These are phyloP conservation scores for Scytalopus superciliaris DNA, from an alignment of 2,113 vertebrate species.

Conservation along the genomic window DNA sequence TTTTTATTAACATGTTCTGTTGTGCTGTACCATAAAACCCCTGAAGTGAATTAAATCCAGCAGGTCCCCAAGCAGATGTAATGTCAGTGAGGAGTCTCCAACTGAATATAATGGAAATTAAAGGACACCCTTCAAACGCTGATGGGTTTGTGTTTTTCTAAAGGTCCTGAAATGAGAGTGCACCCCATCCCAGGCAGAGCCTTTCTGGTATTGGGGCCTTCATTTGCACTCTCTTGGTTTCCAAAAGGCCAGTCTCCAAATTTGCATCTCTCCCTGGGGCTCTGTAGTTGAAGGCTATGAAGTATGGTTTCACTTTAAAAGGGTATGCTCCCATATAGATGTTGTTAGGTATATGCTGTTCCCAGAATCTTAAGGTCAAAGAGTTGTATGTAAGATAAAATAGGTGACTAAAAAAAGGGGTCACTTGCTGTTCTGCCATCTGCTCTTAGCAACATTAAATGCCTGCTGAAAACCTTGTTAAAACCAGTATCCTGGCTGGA, in stretches of 20 bases:
- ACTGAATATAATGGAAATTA: background rate
- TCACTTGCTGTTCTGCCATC: background rate
- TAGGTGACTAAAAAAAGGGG: background rate
- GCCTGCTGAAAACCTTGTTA: background rate
- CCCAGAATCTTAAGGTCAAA: background rate
- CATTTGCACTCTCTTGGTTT: background rate
- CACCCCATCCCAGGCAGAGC: background rate
- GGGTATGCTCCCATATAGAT: background rate
- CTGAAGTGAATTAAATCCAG: background rate
- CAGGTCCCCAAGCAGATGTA: background rate
- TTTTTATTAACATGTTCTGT: background rate
- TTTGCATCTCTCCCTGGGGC: background rate
- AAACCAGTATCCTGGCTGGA: background rate
- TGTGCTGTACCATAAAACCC: background rate
- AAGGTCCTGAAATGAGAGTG: background rate
- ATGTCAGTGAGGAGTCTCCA: background rate
- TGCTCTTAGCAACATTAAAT: background rate
- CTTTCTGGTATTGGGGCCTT: background rate
- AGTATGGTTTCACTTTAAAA: background rate
- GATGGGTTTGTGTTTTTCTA: background rate
- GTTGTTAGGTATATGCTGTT: background rate
- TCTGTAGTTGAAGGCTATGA: background rate
- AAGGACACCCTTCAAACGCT: background rate
- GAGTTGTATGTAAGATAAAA: background rate
- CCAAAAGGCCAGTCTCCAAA: background rate